Conservation (phyloP, 1,140 invertebrate species). For the Elysia chlorotica region DNA sequence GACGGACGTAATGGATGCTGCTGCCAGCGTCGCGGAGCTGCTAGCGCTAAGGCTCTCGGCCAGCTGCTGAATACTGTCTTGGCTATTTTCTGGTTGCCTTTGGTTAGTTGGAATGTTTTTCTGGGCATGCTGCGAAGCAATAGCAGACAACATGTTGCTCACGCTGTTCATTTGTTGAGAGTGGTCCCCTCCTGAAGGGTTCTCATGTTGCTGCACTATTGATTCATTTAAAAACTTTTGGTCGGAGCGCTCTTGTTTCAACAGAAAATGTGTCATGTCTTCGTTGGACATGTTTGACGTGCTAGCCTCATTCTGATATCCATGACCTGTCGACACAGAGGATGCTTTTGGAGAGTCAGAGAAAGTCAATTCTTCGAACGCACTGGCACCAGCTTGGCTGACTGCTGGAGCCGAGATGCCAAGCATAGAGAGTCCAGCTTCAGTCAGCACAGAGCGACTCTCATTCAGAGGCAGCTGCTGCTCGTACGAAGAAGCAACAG, state of each 20-base stretch:
- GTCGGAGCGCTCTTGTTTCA: conserved; percentile 24
- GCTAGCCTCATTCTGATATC: too few relatives aligned
- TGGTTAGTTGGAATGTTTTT: conserved; percentile 19
- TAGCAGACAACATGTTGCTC: conserved; percentile 41
- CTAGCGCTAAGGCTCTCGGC: not conserved
- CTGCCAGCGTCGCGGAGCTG: conserved; percentile 1
- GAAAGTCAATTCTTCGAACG: not conserved
- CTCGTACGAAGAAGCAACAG: not conserved
- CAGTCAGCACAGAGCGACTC: conserved; percentile 5
- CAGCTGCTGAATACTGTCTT: not conserved
- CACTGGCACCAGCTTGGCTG: not conserved
- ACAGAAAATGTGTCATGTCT: conserved; percentile 26
- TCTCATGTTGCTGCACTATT: not conserved
- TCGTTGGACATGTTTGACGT: conserved; percentile 5
- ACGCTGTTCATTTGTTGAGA: conserved; percentile 16
- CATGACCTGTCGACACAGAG: not conserved
- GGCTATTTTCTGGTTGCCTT: not conserved
- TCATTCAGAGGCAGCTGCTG: conserved; percentile 1
- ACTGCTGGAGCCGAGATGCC: conserved; percentile 1
- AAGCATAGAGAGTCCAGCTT: conserved; percentile 6
- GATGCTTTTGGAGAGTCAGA: not conserved
- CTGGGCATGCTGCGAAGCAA: conserved; percentile 42
- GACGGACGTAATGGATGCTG: not conserved
- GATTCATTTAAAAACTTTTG: too few relatives aligned
- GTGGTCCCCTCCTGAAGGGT: not conserved